Base-by-base conservation (phyloP, 2,888 invertebrate species). In the Temnothorax rugatulus region DNA sequence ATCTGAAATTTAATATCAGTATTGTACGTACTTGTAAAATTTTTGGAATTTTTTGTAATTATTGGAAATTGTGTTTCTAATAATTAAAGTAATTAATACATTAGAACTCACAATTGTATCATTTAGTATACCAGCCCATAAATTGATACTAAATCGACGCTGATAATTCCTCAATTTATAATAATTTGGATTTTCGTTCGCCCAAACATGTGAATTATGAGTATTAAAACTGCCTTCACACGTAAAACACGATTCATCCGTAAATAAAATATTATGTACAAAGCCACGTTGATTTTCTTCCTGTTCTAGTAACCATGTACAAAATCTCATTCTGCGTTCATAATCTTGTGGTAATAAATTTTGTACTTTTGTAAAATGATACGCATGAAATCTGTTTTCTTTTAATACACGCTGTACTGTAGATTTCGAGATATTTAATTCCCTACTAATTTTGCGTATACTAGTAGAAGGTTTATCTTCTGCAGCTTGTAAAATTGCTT, bases 321-420 rank as follows among this genome's bases (percentile, higher is more conserved):
- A 63, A 63, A 63, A 63, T n/a, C 0, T 63, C 2, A 63, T 4
- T 63, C 63, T 63, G 1, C 8, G 18, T 38, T 2, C n/a, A 9
- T 38, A 63, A 38, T 63, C 63, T n/a, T 18, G 15, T 7, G 38
- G 63, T n/a, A 63, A 63, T 63, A 63, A 38, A 63, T 38, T 34
- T 18, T 63, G 63, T 2, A 63, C 63, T n/a, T 63, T 63, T 4
- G 34, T 63, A 63, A 63, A 63, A 38, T 63, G 63, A n/a, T 63
- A 63, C 9, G 38, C 63, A n/a, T 63, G 34, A 0, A 63, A 63
- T 59, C n/a, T 38, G 3, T 63, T 63, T 18, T 63, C 63, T 38
- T 63, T 63, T 38, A 63, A 63, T 4, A 63, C 7, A 9, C 63
- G 38, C 3, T 63, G 63, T 9, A 63, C 9, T 38, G 63, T 38